Percentiles rank a stretch among this genome's conserved stretches.
Conservation (phyloP, 2,888 invertebrate genomes). For the Sarcophaga carnaria region DNA sequence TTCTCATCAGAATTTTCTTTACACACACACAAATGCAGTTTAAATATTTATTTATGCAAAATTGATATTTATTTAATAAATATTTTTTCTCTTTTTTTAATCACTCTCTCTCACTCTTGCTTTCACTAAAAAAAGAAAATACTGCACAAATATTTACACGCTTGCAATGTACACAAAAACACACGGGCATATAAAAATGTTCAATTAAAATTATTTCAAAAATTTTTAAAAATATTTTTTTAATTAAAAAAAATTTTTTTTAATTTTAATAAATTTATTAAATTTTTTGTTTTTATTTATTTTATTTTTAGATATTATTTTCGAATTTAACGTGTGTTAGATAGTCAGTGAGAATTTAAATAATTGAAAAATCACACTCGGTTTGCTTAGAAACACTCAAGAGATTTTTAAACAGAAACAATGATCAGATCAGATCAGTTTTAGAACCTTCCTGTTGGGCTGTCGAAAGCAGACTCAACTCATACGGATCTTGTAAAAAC, state of each 20-base stretch:
- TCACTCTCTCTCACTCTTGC: not conserved
- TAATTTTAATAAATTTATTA: no score
- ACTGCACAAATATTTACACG: not conserved
- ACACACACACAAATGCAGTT: not conserved
- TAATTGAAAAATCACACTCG: no score
- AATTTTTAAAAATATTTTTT: no score
- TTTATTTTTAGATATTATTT: no score
- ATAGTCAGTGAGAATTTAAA: no score
- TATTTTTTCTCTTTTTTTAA: constrained; percentile 25
- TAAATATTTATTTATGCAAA: constrained; percentile 33
- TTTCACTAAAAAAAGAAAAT: not conserved
- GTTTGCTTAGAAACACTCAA: not conserved
- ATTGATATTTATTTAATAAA: constrained; percentile 46
- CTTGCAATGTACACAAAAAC: not conserved
- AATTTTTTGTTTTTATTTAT: no score
- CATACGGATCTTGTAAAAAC: constrained; percentile 77
- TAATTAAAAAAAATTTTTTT: no score
- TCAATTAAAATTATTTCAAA: no score
- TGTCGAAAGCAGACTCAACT: constrained; percentile 79
- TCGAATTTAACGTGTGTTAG: no score
- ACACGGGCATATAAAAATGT: no score
- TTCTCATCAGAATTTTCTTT: not conserved
- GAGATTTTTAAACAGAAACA: not conserved
- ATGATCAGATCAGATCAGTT: constrained; percentile 70
- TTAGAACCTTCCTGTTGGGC: constrained; percentile 79